Evolutionary conservation across 1,140 invertebrate genomes (phyloP).

Genomic region (Meteorus sp.): DNA sequence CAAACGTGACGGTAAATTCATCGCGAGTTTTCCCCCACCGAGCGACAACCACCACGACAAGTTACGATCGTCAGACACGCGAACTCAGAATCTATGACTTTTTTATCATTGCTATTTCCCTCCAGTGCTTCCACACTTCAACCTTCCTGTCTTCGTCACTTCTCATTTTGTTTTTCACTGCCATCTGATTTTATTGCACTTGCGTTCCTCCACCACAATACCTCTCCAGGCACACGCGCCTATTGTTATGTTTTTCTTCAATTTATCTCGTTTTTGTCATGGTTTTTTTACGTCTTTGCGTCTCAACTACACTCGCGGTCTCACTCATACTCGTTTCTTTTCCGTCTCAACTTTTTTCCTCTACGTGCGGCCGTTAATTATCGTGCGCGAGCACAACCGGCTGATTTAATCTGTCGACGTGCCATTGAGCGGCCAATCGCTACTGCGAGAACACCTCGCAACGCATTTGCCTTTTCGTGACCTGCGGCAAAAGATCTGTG

Average conservation of each 20-base stretch:
- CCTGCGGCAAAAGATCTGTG: background rate
- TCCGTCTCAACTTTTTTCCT: constrained; percentile 4
- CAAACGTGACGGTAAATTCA: constrained; percentile 24
- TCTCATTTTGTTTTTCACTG: background rate
- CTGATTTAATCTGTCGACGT: constrained; percentile 33
- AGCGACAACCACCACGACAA: constrained; percentile 31
- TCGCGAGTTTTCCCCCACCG: constrained; percentile 18
- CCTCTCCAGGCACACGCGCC: background rate
- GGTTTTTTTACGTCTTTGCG: no score
- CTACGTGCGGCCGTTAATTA: constrained; percentile 23
- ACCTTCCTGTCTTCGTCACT: background rate
- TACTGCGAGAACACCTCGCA: constrained; percentile 30
- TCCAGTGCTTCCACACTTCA: background rate
- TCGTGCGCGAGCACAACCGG: constrained; percentile 22
- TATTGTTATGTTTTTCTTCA: background rate
- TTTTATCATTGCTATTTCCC: background rate
- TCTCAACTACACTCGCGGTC: no score
- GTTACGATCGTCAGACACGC: constrained; percentile 37
- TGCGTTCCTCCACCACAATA: background rate
- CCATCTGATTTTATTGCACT: background rate
- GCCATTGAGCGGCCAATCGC: constrained; percentile 26
- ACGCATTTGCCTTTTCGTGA: constrained; percentile 17
- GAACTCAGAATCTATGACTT: constrained; percentile 24
- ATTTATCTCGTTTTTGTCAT: constrained; percentile 2
- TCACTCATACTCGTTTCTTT: no score